Percentiles rank a stretch among this genome's conserved stretches.
phyloP scores from a whole-genome alignment of 2,888 invertebrate species.

The Aphodius granarius region DNA sequence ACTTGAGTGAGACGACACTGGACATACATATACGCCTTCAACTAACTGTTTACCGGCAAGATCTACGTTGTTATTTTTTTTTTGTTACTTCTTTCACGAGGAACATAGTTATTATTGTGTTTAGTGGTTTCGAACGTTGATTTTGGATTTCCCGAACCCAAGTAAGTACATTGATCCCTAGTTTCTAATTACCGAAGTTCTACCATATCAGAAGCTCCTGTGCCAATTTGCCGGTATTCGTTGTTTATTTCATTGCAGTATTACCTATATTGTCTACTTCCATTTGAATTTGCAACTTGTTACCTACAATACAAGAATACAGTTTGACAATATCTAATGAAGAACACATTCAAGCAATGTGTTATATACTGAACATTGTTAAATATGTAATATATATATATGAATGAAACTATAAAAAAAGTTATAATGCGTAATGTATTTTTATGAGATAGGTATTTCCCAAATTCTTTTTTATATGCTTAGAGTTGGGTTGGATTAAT shows the following conservation, averaged over 20 bases:
- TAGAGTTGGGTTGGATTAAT: too few species aligned
- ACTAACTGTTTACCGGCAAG: not conserved
- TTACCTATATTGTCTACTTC: too few species aligned
- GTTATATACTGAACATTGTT: too few species aligned
- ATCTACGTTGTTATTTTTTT: not conserved
- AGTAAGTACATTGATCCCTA: conserved; percentile 2
- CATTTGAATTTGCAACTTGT: too few species aligned
- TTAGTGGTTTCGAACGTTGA: conserved; percentile 8
- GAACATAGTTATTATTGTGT: conserved; percentile 13
- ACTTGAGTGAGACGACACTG: conserved; percentile 2
- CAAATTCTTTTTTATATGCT: too few species aligned
- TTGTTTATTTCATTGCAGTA: not conserved
- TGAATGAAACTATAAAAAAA: too few species aligned
- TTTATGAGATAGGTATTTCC: too few species aligned
- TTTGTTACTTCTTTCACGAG: conserved; percentile 1
- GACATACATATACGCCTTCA: not conserved
- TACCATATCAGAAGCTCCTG: not conserved
- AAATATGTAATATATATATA: too few species aligned
- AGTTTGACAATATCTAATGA: too few species aligned
- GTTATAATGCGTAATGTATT: too few species aligned
- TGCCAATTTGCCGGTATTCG: not conserved
- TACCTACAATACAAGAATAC: too few species aligned
- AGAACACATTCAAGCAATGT: too few species aligned
- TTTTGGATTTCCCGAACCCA: conserved; percentile 6
- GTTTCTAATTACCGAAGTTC: not conserved